A percentile compares a stretch with the other conserved stretches of the same genome.
Evolutionary conservation across 1,140 invertebrate species (phyloP).

Genomic region (Stegodyphus dumicola): DNA sequence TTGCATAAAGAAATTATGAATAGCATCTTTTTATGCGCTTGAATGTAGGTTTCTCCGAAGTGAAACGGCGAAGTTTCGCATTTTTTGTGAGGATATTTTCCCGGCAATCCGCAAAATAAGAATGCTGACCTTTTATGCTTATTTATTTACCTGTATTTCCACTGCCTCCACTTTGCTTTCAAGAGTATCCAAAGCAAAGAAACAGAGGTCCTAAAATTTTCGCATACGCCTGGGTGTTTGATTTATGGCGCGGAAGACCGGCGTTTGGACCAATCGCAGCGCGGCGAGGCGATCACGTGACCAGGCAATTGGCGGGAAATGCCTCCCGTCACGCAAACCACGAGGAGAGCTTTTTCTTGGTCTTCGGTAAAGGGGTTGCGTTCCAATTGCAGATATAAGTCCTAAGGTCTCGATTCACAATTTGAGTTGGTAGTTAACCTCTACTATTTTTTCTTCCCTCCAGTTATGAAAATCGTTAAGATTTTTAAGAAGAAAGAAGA

Average conservation of each 20-base stretch:
- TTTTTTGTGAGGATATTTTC: no score
- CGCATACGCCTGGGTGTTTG: conserved; percentile 35
- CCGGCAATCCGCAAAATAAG: not conserved
- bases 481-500: no score
- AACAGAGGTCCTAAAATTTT: conserved; percentile 1
- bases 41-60: no score
- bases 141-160: conserved; percentile 10
- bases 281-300: conserved; percentile 28
- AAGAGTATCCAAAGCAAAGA: not conserved
- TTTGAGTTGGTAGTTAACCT: no score
- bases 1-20: no score
- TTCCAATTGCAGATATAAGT: not conserved
- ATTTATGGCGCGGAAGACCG: conserved; percentile 33
- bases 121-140: conserved; percentile 9
- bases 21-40: no score
- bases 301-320: conserved; percentile 54
- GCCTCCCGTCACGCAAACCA: conserved; percentile 51
- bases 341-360: conserved; percentile 3
- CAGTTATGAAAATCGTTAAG: no score
- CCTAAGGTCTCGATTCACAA: no score
- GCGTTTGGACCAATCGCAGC: conserved; percentile 13
- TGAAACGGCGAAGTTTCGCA: no score
- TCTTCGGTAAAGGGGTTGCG: not conserved
- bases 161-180: not conserved
- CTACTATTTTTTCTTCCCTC: no score